Base-by-base conservation (phyloP, 2,888 invertebrate species). In the Tetheella fluctuosa region DNA sequence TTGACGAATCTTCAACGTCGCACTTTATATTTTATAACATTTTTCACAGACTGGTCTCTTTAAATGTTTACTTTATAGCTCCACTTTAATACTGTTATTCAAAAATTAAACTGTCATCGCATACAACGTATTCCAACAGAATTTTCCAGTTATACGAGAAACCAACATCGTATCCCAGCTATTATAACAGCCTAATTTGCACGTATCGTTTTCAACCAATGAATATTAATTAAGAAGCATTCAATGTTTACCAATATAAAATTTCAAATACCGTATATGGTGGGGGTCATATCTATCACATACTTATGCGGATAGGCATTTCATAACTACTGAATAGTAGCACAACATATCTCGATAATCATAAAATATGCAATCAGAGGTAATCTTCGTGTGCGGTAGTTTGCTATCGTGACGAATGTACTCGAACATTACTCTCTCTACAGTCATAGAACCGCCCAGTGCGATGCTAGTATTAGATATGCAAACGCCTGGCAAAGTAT, bases 1-100 rank as follows among this genome's bases (percentile, higher is more conserved):
- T 86, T 90, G 89, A 91, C 90, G 90, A 88, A 89, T 91, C 86
- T 88, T 86, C 85, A 74, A 85, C 84, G 85, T 86, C 85, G 86
- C 87, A 86, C 83, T 85, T 86, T 86, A 85, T 88, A 86, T 88
- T 88, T 88, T 83, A 83, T 84, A 86, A 86, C 85, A 84, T 89
- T 86, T 88, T 85, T 85, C 82, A 86, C 80, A 80, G 75, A 69
- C 76, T 71, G 63, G 62, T 70, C 67, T 77, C 17, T 48, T 48
- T 48, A 73, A 73, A 71, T 79, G 70, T 71, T 76, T 73, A 73
- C 69, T 81, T 75, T 72, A 74, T 74, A 71, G 70, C 65, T 68
- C 63, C 54, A 66, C 60, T 67, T 62, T 52, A 59, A 65, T 67
- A 65, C 57, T 55, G 58, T 58, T 53, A 34, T 48, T 60, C 54